A percentile compares a stretch with the other conserved stretches of the same genome.
These are phyloP conservation scores for Carassius gibelio DNA, from an alignment of 2,113 vertebrate species.

Conservation along the genomic window DNA sequence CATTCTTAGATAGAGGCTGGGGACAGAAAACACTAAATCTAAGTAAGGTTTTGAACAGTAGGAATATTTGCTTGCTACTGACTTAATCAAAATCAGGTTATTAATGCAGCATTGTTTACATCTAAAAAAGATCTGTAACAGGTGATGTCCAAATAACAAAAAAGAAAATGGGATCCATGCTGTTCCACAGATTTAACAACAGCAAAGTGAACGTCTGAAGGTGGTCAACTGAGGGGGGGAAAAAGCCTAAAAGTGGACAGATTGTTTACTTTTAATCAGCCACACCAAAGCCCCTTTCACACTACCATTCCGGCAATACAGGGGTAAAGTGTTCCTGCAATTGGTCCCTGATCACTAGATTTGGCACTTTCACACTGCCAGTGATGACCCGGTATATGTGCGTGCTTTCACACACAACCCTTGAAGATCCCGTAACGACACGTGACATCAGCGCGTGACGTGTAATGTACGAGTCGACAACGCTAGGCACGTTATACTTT, in stretches of 20 bases:
- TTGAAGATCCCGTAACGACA: too few relatives aligned
- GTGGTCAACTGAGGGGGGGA: neutral
- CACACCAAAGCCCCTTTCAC: neutral
- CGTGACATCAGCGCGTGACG: too few relatives aligned
- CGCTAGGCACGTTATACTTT: too few relatives aligned
- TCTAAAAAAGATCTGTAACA: neutral
- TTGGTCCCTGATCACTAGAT: too few relatives aligned
- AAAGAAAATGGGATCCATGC: neutral
- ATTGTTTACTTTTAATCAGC: neutral
- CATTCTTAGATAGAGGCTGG: conserved; percentile 58
- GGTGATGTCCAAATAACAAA: neutral
- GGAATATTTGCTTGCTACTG: neutral
- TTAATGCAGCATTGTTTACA: neutral
- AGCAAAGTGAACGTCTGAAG: neutral
- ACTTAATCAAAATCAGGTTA: neutral
- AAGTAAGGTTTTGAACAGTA: neutral
- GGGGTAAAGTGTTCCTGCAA: too few relatives aligned
- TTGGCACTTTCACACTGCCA: too few relatives aligned
- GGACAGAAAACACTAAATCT: conserved; percentile 48
- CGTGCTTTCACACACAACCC: too few relatives aligned
- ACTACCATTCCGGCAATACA: too few relatives aligned
- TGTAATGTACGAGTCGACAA: too few relatives aligned
- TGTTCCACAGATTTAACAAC: neutral
- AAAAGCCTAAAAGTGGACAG: neutral
- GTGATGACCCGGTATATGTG: too few relatives aligned